These are phyloP conservation scores for Oenanthe oenanthe DNA, from an alignment of 2,113 vertebrate genomes.

Conservation along the genomic window DNA sequence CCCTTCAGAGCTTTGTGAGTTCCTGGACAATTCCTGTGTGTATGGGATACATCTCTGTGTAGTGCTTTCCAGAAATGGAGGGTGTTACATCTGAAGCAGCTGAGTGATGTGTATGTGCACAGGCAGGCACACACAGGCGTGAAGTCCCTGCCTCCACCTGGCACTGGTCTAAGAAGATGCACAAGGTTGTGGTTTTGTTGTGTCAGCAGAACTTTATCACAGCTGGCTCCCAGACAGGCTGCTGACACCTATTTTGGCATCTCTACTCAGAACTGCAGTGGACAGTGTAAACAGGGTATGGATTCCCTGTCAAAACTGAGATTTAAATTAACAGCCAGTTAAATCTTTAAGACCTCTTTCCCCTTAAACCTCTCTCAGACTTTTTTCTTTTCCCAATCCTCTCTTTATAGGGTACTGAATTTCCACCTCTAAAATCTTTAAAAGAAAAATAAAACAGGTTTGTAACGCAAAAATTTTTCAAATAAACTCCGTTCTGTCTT, in stretches of 20 bases:
- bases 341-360: neutral
- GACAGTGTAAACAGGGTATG: neutral
- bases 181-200: neutral
- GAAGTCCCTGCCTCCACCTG: neutral
- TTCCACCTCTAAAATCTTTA: neutral
- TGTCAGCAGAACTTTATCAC: neutral
- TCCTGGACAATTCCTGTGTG: neutral
- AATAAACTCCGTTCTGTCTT: neutral
- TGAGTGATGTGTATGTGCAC: neutral
- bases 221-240: neutral
- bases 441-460: neutral
- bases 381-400: neutral
- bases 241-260: neutral
- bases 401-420: neutral
- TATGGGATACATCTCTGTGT: fast-evolving
- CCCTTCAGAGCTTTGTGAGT: neutral
- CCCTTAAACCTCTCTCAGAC: neutral
- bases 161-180: neutral
- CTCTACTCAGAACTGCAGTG: neutral
- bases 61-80: neutral
- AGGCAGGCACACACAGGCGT: neutral
- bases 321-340: neutral
- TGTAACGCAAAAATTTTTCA: neutral
- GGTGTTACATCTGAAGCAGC: neutral
- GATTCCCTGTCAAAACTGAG: neutral